phyloP scores from a whole-genome alignment of 1,140 invertebrate species.

The Lepeophtheirus salmonis region DNA sequence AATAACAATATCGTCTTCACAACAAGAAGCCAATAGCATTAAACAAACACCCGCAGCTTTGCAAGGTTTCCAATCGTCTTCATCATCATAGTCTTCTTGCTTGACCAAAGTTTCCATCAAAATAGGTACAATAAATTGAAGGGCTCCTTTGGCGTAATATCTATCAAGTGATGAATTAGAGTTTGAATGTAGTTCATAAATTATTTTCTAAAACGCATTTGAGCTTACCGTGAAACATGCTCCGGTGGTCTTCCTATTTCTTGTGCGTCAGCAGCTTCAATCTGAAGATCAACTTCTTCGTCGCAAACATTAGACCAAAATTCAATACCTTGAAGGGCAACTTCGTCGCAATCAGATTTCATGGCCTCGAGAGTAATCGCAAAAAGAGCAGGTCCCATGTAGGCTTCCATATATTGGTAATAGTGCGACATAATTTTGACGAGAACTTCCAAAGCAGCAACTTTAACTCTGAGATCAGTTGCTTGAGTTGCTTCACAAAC shows the following conservation, averaged over 20 bases:
- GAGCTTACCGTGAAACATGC: constrained; percentile 52
- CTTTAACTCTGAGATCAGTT: constrained; percentile 61
- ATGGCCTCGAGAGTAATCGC: constrained; percentile 96
- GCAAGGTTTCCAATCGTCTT: constrained; percentile 98
- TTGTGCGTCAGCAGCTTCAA: constrained; percentile 78
- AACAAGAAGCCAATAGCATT: constrained; percentile 89
- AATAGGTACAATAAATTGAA: constrained; percentile 84
- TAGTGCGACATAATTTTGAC: constrained; percentile 98
- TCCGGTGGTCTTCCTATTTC: constrained; percentile 78
- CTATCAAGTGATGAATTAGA: no score
- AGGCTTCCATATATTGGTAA: constrained; percentile 97
- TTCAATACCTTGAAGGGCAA: constrained; percentile 95
- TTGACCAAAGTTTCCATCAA: constrained; percentile 83
- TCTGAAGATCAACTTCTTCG: constrained; percentile 89
- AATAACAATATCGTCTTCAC: constrained; percentile 89
- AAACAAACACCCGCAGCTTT: constrained; percentile 98
- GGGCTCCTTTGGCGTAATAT: constrained; percentile 81
- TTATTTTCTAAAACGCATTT: no score
- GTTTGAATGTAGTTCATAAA: no score
- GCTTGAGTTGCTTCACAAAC: constrained; percentile 63
- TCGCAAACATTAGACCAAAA: constrained; percentile 99
- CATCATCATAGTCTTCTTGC: constrained; percentile 52
- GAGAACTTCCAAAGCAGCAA: constrained; percentile 88
- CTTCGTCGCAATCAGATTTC: constrained; percentile 87
- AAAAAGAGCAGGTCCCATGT: constrained; percentile 95